Evolutionary conservation across 2,888 invertebrate species (phyloP).

Genomic region (Leptopterna dolabrata): DNA sequence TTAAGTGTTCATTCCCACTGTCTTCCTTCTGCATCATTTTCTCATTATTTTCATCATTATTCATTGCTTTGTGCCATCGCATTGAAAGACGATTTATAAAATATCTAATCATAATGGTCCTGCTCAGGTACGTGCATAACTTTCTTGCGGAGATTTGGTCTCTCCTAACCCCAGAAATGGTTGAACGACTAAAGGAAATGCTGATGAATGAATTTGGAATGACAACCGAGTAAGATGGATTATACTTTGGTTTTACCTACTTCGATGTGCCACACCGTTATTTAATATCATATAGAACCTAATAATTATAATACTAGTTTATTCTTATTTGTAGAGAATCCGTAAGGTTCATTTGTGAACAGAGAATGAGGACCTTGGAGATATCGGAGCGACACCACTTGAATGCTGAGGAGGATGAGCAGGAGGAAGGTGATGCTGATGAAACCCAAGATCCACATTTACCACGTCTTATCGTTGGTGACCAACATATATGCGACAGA

Average conservation of each 20-base stretch:
- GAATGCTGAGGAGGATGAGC: neutral
- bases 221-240: constrained; percentile 4
- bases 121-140: constrained; percentile 28
- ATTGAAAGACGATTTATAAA: no score
- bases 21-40: no score
- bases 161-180: constrained; percentile 22
- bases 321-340: constrained; percentile 1
- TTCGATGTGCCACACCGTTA: neutral
- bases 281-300: neutral
- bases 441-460: neutral
- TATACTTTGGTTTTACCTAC: neutral
- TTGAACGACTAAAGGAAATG: constrained; percentile 18
- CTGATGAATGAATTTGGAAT: constrained; percentile 35
- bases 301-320: neutral
- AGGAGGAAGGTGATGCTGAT: neutral
- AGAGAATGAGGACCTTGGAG: constrained; percentile 12
- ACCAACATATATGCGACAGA: neutral
- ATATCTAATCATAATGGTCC: no score
- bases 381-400: neutral
- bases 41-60: no score
- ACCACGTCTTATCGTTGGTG: constrained; percentile 4
- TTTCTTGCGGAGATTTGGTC: constrained; percentile 24
- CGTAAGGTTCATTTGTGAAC: constrained; percentile 21
- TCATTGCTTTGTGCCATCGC: no score
- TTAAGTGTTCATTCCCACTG: no score